These are phyloP conservation scores for Megaustenia siamemsis DNA, from an alignment of 2,888 invertebrate species.

Conservation along the genomic window DNA sequence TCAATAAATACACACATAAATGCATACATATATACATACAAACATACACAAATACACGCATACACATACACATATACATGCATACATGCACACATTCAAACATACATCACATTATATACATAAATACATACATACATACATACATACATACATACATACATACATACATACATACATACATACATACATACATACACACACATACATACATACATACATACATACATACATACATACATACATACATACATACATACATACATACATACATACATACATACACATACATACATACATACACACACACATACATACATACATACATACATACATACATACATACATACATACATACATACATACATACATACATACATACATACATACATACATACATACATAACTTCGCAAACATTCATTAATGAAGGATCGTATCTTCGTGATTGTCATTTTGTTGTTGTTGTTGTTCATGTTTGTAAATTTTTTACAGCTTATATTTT, in stretches of 20 bases:
- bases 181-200: not conserved
- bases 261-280: not conserved
- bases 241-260: not conserved
- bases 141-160: constrained; percentile 3
- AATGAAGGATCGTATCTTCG: too few species aligned
- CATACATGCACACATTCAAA: not conserved
- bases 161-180: constrained; percentile 8
- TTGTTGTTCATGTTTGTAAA: too few species aligned
- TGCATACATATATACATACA: constrained; percentile 1
- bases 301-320: constrained; percentile 25
- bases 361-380: constrained; percentile 25
- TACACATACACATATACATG: not conserved
- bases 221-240: not conserved
- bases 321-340: constrained; percentile 29
- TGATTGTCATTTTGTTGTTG: too few species aligned
- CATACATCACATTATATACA: not conserved
- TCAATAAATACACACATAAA: not conserved
- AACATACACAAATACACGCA: not conserved
- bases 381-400: constrained; percentile 27
- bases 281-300: constrained; percentile 17
- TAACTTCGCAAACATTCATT: too few species aligned
- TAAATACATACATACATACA: constrained; percentile 5
- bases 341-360: constrained; percentile 29
- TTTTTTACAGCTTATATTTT: too few species aligned
- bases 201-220: not conserved